Conservation (phyloP, 1,140 invertebrate species). For the Cryptotermes secundus region DNA sequence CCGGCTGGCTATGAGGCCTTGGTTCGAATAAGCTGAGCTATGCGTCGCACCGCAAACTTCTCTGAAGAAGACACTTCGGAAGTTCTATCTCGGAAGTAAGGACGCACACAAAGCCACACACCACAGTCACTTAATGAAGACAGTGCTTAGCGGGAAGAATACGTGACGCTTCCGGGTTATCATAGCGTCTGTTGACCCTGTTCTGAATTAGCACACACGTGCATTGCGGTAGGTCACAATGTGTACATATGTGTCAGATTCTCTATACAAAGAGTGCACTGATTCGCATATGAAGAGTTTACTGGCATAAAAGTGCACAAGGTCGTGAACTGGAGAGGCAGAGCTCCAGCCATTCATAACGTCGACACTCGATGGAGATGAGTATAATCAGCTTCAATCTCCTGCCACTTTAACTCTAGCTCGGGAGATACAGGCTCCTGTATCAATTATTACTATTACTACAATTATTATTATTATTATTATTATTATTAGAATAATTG, state of each 20-base stretch:
- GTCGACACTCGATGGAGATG: too few species aligned
- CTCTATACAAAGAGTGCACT: background rate
- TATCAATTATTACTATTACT: too few species aligned
- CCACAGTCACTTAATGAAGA: background rate
- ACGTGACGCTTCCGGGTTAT: background rate
- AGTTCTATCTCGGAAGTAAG: background rate
- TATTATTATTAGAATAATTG: too few species aligned
- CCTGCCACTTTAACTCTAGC: too few species aligned
- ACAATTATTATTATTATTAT: too few species aligned
- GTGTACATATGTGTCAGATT: background rate
- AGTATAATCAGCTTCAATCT: too few species aligned
- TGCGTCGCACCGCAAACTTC: background rate
- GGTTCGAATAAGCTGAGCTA: background rate
- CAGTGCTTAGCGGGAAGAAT: background rate
- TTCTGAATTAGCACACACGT: background rate
- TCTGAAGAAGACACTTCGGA: background rate
- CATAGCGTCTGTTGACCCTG: background rate
- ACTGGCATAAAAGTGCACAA: too few species aligned
- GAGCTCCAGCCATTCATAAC: too few species aligned
- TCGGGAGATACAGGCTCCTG: too few species aligned
- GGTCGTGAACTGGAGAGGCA: too few species aligned
- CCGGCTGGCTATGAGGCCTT: background rate
- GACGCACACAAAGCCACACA: background rate
- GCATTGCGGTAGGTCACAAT: background rate
- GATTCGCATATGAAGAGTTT: background rate